These are phyloP conservation scores for Octonoba sinensis DNA, from an alignment of 2,888 invertebrate species.

Conservation along the genomic window DNA sequence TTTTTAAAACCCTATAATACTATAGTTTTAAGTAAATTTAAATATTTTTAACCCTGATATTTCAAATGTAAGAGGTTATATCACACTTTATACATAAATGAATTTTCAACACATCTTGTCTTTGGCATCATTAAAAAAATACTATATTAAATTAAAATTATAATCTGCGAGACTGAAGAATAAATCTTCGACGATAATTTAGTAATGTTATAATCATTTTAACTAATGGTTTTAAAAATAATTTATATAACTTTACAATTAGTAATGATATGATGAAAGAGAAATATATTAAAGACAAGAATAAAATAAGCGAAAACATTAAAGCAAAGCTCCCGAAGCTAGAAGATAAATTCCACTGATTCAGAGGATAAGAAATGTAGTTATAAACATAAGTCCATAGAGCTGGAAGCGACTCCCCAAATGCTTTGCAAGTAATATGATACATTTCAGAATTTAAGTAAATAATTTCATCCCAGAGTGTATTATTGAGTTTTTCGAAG, in stretches of 20 bases:
- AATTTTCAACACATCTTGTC: no score
- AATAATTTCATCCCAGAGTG: conserved; percentile 33
- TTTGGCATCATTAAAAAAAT: no score
- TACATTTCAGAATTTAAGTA: conserved; percentile 30
- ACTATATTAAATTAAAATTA: neutral
- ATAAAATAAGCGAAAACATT: conserved; percentile 19
- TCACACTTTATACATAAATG: no score
- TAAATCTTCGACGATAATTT: conserved; percentile 48
- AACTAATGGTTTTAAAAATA: conserved; percentile 52
- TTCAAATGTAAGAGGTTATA: no score
- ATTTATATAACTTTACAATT: conserved; percentile 51
- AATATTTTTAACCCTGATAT: no score
- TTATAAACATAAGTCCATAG: conserved; percentile 13
- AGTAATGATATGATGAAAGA: conserved; percentile 47
- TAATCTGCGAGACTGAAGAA: conserved; percentile 38
- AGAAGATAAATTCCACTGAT: conserved; percentile 36
- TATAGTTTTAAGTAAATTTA: no score
- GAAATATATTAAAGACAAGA: conserved; percentile 44
- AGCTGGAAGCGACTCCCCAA: conserved; percentile 28
- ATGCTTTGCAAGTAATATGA: conserved; percentile 21
- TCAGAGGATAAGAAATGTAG: neutral
- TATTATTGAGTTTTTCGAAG: conserved; percentile 24
- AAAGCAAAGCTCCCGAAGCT: conserved; percentile 44
- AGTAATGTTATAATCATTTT: conserved; percentile 47
- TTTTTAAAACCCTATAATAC: no score